phyloP scores from a whole-genome alignment of 1,140 invertebrate species.

The Ladona fulva region DNA sequence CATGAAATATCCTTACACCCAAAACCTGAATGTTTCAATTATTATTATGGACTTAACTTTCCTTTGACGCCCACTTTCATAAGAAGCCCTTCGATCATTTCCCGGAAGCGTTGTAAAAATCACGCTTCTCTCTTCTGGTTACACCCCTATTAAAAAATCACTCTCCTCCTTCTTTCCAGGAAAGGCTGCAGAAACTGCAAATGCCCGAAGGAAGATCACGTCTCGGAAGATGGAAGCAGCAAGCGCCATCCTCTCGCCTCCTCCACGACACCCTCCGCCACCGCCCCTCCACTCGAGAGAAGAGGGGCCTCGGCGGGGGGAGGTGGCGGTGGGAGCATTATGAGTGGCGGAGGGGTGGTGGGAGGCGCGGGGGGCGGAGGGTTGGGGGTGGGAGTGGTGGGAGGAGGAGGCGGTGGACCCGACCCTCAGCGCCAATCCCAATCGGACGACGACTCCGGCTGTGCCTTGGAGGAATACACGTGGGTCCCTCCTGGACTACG shows the following conservation, averaged over 20 bases:
- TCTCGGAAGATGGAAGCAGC: slow-evolving; percentile 29
- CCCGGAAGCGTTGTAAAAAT: too few relatives aligned
- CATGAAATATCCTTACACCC: too few relatives aligned
- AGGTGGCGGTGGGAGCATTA: slow-evolving; percentile 29
- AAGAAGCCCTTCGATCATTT: too few relatives aligned
- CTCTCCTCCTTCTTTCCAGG: slow-evolving; percentile 36
- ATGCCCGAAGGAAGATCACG: slow-evolving; percentile 55
- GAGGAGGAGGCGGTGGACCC: slow-evolving; percentile 30
- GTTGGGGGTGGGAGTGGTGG: slow-evolving; percentile 30
- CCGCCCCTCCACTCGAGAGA: slow-evolving; percentile 15
- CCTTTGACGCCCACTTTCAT: too few relatives aligned
- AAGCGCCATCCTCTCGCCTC: slow-evolving; percentile 18
- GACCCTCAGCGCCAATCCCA: slow-evolving; percentile 82
- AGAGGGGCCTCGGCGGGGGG: slow-evolving; percentile 4
- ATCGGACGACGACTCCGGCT: slow-evolving; percentile 93
- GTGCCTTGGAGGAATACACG: slow-evolving; percentile 93
- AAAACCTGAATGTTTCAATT: too few relatives aligned
- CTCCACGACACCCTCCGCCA: slow-evolving; percentile 27
- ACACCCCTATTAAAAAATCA: neutral
- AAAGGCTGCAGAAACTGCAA: slow-evolving; percentile 63
- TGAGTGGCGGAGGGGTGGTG: slow-evolving; percentile 34
- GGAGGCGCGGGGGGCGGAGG: slow-evolving; percentile 26
- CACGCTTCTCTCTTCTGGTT: too few relatives aligned
- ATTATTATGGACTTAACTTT: too few relatives aligned
- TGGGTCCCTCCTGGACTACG: slow-evolving; percentile 94